Evolutionary conservation across 2,888 invertebrate species (phyloP).

Genomic region (Sicus ferrugineus): DNA sequence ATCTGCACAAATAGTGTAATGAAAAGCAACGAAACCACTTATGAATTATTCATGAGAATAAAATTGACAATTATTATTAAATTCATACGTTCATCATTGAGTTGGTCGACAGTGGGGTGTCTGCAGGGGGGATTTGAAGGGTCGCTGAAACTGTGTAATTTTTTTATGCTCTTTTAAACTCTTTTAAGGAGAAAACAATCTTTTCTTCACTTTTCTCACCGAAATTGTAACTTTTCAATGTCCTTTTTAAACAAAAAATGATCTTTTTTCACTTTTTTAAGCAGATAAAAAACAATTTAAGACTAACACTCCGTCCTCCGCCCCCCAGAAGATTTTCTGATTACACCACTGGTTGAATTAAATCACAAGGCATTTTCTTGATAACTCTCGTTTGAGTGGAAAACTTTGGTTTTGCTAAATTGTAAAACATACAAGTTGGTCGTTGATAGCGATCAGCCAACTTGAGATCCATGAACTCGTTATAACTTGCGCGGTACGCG

Average conservation of each 20-base stretch:
- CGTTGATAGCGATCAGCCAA: neutral
- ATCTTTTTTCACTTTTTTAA: too few relatives aligned
- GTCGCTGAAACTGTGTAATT: too few relatives aligned
- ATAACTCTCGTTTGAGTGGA: neutral
- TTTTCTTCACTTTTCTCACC: too few relatives aligned
- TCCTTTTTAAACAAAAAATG: too few relatives aligned
- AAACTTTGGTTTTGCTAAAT: neutral
- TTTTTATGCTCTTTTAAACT: too few relatives aligned
- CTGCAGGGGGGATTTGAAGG: too few relatives aligned
- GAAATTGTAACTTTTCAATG: too few relatives aligned
- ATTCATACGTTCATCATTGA: too few relatives aligned
- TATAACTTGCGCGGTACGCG: neutral
- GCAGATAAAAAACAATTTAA: too few relatives aligned
- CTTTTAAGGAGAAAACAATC: too few relatives aligned
- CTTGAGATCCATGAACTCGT: constrained; percentile 22
- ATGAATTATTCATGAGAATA: neutral
- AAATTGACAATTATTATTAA: neutral
- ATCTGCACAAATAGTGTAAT: neutral
- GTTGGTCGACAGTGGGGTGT: too few relatives aligned
- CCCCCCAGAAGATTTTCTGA: neutral
- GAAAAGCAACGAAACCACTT: neutral
- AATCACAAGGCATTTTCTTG: neutral
- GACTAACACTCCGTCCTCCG: neutral
- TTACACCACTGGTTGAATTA: neutral
- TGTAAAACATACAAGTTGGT: neutral